Conservation (phyloP, 2,797 vertebrate species). For the Channallabes apus region DNA sequence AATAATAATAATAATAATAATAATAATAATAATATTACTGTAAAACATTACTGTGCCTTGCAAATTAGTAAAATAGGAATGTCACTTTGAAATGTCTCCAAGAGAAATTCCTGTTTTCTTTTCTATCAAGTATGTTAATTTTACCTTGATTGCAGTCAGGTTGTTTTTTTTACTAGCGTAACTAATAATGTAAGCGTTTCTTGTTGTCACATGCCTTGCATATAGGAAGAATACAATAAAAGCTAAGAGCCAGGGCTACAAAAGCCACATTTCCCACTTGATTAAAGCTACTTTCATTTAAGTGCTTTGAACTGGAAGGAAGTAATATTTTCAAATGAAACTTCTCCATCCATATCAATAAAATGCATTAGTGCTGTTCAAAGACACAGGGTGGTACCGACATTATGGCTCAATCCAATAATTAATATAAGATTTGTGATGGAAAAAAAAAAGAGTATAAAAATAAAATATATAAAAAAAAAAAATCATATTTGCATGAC, state of each 20-base stretch:
- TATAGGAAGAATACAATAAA: slow-evolving; percentile 3
- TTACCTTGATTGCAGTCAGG: not conserved
- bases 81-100: not conserved
- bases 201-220: not conserved
- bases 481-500: not conserved
- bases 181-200: not conserved
- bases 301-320: not conserved
- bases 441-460: not conserved
- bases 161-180: not conserved
- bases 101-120: not conserved
- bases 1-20: no score
- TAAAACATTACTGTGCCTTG: not conserved
- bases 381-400: not conserved
- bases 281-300: slow-evolving; percentile 4
- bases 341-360: not conserved
- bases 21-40: no score
- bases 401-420: slow-evolving; percentile 1
- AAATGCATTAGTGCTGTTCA: not conserved
- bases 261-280: not conserved
- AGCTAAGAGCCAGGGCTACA: not conserved
- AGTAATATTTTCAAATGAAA: not conserved
- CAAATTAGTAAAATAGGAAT: not conserved
- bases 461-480: no score
- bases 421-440: not conserved
- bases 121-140: not conserved